Evolutionary conservation across 2,888 invertebrate species (phyloP), one percentile per base, ranked within the genome.

Genomic region (Hymenopus coronatus): DNA sequence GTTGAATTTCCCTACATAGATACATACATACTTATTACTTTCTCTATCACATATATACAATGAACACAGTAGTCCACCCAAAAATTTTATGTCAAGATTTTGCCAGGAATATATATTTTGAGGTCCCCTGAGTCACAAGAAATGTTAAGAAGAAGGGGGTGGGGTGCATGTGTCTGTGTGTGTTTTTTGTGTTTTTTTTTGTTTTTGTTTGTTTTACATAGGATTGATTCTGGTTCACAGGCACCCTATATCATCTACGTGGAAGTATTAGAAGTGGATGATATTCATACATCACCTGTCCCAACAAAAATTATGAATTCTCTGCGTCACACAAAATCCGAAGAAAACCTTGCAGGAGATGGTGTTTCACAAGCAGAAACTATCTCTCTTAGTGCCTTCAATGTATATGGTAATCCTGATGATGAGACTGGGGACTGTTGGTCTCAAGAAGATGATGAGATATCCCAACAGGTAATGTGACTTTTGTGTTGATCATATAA

Each of bases 231-330:
- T 25, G 28, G 28, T 28, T 89, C 85, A 40, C 28, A 97, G 96
- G 99, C 99, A 87, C 99, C 99, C 0, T 99, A 98, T 94, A 97
- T 99, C 92, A 97, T 99, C 93, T 99, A 99, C 94, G 97, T 99
- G 89, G 99, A 99, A 94, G 98, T 99, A 12, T 94, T 98, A 84
- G 98, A 98, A 93, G 97, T 98, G 88, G 96, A 97, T 89, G 97
- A 97, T 93, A 95, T 97, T 83, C 96, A 97, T 92, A 96, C 97
- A 0, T 97, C 97, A 88, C 97, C 98, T 0, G 95, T 99, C 28
- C 98, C 98, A 84, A 95, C 97, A n/a, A 98, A 98, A 93, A 96
- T 97, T 91, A 96, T 97, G 94, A 97, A 97, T 88, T 96, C 97
- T 8, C 95, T 99, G 91, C 94, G 99, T 91, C 98, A 98, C 92